These are phyloP conservation scores for Hesperia comma DNA, from an alignment of 2,888 invertebrate species.

Conservation along the genomic window DNA sequence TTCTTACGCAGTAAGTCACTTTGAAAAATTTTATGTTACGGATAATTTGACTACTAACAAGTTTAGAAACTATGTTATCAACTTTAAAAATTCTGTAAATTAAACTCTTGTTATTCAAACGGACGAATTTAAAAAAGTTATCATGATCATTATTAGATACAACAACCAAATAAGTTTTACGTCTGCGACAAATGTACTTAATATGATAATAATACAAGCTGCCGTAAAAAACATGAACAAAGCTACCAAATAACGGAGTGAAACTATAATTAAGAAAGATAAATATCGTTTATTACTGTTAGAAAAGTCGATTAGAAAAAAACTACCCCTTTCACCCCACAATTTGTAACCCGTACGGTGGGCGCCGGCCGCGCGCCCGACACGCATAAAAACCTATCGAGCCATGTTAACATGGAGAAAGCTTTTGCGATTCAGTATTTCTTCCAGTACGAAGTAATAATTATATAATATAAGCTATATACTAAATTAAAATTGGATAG, in stretches of 20 bases:
- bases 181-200: conserved; percentile 73
- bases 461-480: too few species aligned
- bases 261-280: conserved; percentile 84
- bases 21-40: not conserved
- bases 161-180: conserved; percentile 35
- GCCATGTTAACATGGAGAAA: conserved; percentile 51
- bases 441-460: too few species aligned
- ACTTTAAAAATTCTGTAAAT: not conserved
- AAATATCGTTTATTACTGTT: conserved; percentile 84
- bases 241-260: conserved; percentile 77
- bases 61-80: too few species aligned
- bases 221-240: conserved; percentile 75
- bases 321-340: conserved; percentile 84
- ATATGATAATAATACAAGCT: conserved; percentile 80
- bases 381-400: conserved; percentile 75
- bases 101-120: not conserved
- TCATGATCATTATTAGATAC: not conserved
- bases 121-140: not conserved
- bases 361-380: conserved; percentile 66
- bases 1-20: not conserved
- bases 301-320: conserved; percentile 83
- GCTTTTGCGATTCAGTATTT: conserved; percentile 45
- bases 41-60: not conserved
- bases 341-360: conserved; percentile 84
- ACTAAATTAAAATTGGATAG: too few species aligned